Evolutionary conservation across 2,888 invertebrate genomes (phyloP), one percentile per base, ranked within the genome.

Genomic region (Cephus rjabovi): DNA sequence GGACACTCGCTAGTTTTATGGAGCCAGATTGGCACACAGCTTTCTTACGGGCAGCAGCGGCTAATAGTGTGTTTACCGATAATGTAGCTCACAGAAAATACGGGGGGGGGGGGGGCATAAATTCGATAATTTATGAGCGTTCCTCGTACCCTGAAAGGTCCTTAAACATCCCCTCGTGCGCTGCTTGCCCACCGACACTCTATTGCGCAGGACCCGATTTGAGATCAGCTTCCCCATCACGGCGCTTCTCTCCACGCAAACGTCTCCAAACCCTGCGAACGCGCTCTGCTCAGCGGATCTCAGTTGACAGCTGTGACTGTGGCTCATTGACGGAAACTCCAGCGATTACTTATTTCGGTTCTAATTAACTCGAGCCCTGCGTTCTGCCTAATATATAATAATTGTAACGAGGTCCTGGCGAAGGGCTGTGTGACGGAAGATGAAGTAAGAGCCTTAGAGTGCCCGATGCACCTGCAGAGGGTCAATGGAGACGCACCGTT

Each of bases 61-160:
- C 80, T 87, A 89, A 89, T 87, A 85, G 87, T 83, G 83, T 83
- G 82, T 86, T 88, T 85, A 85, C 85, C 85, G 87, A 89, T 89
- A 89, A 89, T 87, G 83, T 81, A 77, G 78, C 81, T 4, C 34
- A 34, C 77, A 75, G 77, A 81, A 80, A 74, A 33, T 30, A 12
- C 34, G 79, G 76, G 79, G 69, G n/a, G 69, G 23, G 80, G 34
- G 30, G 30, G 30, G 79, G 79, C 76, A 34, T 34, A 79, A 81
- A 78, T 82, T 81, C 79, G 79, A 81, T 78, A 81, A 82, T 80
- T 81, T 78, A 81, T 78, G 78, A 77, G 78, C 69, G 77, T 34
- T 69, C 76, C 37, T 37, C 37, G 12, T 15, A 12, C 4, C 0
- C 34, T 11, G 34, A 9, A 34, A 73, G 35, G 37, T 37, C 37